A percentile compares a stretch with the other conserved stretches of the same genome.
Evolutionary conservation across 2,888 invertebrate species (phyloP).

Genomic region (Nomada ferruginata): DNA sequence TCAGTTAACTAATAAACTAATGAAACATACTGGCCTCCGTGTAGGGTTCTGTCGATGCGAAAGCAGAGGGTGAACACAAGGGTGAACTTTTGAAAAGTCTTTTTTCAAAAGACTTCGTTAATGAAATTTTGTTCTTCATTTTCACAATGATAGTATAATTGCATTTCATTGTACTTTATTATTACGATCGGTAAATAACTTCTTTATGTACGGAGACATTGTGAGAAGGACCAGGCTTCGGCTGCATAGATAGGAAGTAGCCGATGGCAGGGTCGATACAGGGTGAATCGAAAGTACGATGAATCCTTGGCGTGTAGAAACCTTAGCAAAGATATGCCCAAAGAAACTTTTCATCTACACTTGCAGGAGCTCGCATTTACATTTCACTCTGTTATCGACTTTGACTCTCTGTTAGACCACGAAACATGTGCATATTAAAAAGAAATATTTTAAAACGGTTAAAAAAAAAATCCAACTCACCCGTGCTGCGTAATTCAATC

Average conservation of each 20-base stretch:
- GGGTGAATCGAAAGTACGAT: slow-evolving; percentile 53
- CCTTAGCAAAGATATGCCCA: slow-evolving; percentile 46
- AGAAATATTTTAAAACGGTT: no score
- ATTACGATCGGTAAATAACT: no score
- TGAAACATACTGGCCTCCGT: no score
- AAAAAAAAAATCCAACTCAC: no score
- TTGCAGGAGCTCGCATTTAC: slow-evolving; percentile 56
- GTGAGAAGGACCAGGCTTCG: slow-evolving; percentile 38
- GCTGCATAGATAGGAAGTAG: slow-evolving; percentile 41
- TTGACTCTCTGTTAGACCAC: neutral
- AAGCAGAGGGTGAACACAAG: no score
- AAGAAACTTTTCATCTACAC: slow-evolving; percentile 64
- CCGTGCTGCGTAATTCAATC: no score
- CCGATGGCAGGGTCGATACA: slow-evolving; percentile 25
- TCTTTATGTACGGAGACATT: slow-evolving; percentile 7
- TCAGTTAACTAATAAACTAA: no score
- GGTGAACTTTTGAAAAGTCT: no score
- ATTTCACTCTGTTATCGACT: slow-evolving; percentile 27
- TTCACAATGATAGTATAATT: neutral
- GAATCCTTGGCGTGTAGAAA: slow-evolving; percentile 54
- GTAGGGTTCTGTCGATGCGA: no score
- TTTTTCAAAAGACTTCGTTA: neutral
- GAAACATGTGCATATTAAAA: neutral
- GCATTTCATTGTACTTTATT: neutral
- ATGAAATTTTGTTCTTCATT: neutral